Evolutionary conservation across 2,113 vertebrate species (phyloP), one percentile per base, ranked within the genome.

Genomic region (Ctenodactylus gundi): DNA sequence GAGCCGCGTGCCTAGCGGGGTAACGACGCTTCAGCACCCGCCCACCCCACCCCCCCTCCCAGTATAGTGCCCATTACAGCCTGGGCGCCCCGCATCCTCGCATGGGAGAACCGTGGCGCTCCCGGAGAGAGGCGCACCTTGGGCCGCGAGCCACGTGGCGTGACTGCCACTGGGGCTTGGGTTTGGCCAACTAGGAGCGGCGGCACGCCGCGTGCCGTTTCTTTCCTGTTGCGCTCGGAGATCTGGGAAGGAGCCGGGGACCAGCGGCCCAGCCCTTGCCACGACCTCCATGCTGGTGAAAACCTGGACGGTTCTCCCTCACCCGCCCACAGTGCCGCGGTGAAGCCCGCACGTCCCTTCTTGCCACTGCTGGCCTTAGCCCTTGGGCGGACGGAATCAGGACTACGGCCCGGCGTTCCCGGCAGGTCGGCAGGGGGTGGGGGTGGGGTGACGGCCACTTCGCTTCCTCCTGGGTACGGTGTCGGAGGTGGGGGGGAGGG

Each of bases 361-460:
- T 58, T 31, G 58, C 70, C 39, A 58, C 8, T 46, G n/a, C 39
- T 14, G 89, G 25, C 85, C 58, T 85, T 64, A 68, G 84, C 49
- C 49, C 68, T 20, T 10, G 46, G 36, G 67, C n/a, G 31, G 64
- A 58, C 55, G 8, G 58, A 27, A 46, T n/a, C 49, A 58, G 84
- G 77, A 91, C 68, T 73, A 41, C 23, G 68, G 77, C 65, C 85
- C 94, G 92, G 91, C 97, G 97, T 98, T 97, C 98, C 96, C 85
- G 89, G 87, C 95, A 76, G 92, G 65, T 36, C 86, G 85, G 91
- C 94, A 91, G 78, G 0, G 91, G 94, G 49, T 97, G 96, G 85
- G 91, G 93, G 92, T 78, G 0, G 91, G 94, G 49, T 97, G 96
- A 96, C 98, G 98, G 98, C 98, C 98, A 97, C 96, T 76, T 53